phyloP scores from a whole-genome alignment of 1,140 invertebrate species.

The Lycorma delicatula region DNA sequence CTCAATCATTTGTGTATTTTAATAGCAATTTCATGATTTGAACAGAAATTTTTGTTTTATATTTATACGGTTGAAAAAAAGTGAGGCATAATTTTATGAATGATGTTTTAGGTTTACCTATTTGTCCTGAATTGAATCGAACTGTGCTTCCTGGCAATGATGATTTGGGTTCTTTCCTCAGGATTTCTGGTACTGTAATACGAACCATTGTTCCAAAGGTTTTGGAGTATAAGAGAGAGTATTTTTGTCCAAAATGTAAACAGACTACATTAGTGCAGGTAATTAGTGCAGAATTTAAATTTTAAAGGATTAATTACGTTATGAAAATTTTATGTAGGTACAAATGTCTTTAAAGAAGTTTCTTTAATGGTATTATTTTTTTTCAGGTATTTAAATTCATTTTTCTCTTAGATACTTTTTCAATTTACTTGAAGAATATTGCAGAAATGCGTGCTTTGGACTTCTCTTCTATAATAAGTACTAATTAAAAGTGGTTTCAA shows the following conservation, averaged over 20 bases:
- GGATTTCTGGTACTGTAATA: slow-evolving; percentile 59
- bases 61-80: slow-evolving; percentile 21
- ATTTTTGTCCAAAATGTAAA: slow-evolving; percentile 71
- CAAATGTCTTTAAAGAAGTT: background rate
- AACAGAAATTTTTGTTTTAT: background rate
- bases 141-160: slow-evolving; percentile 53
- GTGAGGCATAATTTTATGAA: slow-evolving; percentile 8
- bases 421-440: too few species aligned
- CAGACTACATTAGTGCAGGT: slow-evolving; percentile 54
- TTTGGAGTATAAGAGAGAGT: slow-evolving; percentile 63
- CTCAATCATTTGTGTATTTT: background rate
- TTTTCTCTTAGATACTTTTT: too few species aligned
- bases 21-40: background rate
- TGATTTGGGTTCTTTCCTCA: slow-evolving; percentile 56
- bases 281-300: slow-evolving; percentile 2
- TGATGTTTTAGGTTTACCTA: slow-evolving; percentile 44
- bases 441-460: too few species aligned
- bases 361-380: too few species aligned
- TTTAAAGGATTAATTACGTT: background rate
- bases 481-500: too few species aligned
- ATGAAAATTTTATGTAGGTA: background rate
- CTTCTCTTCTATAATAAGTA: too few species aligned
- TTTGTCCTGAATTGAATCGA: slow-evolving; percentile 48
- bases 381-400: too few species aligned
- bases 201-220: slow-evolving; percentile 65